These are phyloP conservation scores for Cinclus cinclus DNA, from an alignment of 2,113 vertebrate genomes.

Conservation along the genomic window DNA sequence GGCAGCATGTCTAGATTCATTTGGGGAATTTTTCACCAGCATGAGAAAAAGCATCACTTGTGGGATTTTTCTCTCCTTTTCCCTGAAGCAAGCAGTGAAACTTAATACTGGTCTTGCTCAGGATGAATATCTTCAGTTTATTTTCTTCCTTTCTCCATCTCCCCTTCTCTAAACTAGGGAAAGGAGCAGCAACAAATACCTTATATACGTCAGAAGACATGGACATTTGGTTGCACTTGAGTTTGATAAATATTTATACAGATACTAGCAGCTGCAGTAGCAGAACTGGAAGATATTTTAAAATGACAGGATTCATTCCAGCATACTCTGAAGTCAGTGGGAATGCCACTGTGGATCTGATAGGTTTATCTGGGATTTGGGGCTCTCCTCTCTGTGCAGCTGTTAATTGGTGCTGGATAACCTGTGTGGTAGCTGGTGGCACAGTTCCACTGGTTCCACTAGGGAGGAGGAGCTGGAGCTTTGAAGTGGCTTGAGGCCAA, in stretches of 20 bases:
- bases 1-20: background rate
- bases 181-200: background rate
- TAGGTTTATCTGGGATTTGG: background rate
- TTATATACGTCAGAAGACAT: background rate
- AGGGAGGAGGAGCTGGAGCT: background rate
- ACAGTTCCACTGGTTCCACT: background rate
- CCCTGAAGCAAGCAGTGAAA: background rate
- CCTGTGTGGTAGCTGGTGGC: background rate
- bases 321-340: background rate
- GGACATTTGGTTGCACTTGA: background rate
- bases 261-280: background rate
- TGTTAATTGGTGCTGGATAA: background rate
- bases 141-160: background rate
- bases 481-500: background rate
- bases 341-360: background rate
- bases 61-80: background rate
- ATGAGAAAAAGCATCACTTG: background rate
- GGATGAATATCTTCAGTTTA: background rate
- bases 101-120: background rate
- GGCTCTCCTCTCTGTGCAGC: accelerated
- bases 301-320: background rate
- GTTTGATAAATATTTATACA: background rate
- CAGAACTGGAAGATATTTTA: background rate
- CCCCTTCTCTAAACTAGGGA: background rate
- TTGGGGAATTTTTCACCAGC: background rate